Evolutionary conservation across 2,888 invertebrate genomes (phyloP).

Genomic region (Trissolcus japonicus): DNA sequence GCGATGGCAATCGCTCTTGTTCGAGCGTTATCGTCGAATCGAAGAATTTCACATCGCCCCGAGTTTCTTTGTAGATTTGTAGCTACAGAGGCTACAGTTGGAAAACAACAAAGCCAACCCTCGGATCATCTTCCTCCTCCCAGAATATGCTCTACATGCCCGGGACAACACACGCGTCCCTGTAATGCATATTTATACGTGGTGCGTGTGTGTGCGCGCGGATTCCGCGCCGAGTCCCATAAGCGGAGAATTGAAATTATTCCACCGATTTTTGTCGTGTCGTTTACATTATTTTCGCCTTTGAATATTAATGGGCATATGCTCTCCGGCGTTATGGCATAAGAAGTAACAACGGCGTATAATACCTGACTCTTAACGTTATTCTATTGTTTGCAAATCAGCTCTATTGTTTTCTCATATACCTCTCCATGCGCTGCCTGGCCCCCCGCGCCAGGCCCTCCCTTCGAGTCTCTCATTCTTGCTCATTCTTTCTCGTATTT

Average conservation of each 20-base stretch:
- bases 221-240: slow-evolving; percentile 58
- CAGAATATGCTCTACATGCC: slow-evolving; percentile 45
- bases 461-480: slow-evolving; percentile 56
- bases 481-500: slow-evolving; percentile 55
- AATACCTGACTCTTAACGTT: slow-evolving; percentile 76
- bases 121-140: slow-evolving; percentile 48
- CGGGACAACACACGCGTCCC: slow-evolving; percentile 25
- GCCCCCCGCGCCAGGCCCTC: slow-evolving; percentile 56
- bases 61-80: slow-evolving; percentile 58
- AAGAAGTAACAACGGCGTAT: slow-evolving; percentile 76
- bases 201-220: slow-evolving; percentile 37
- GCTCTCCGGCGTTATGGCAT: slow-evolving; percentile 75
- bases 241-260: slow-evolving; percentile 75
- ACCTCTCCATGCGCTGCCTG: slow-evolving; percentile 67
- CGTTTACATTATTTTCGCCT: slow-evolving; percentile 77
- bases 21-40: slow-evolving; percentile 58
- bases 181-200: slow-evolving; percentile 54
- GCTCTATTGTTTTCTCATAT: slow-evolving; percentile 77
- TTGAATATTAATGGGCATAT: slow-evolving; percentile 77
- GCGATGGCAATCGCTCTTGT: slow-evolving; percentile 58
- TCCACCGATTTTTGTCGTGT: slow-evolving; percentile 75
- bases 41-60: slow-evolving; percentile 57
- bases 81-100: slow-evolving; percentile 53
- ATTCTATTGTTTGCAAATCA: slow-evolving; percentile 77
- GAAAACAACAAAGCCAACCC: slow-evolving; percentile 56